Conservation (phyloP, 92 coral and sea anemone species). For the Umimayanthus kanabou region DNA sequence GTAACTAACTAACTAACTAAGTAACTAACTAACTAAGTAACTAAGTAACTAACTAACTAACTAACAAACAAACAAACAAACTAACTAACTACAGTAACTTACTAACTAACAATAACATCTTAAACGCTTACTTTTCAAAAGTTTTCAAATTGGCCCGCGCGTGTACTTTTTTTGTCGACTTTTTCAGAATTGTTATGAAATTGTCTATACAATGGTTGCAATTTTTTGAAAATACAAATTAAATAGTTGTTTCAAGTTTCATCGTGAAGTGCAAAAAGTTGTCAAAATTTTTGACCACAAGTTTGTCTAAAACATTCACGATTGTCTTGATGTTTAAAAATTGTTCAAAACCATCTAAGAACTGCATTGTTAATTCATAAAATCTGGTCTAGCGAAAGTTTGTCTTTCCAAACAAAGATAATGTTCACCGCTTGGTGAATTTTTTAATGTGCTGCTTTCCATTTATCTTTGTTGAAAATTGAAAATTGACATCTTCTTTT, state of each 20-base stretch:
- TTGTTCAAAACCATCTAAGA: neutral
- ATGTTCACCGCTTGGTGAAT: constrained; percentile 8
- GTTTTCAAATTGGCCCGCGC: constrained; percentile 6
- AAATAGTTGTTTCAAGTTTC: constrained; percentile 1
- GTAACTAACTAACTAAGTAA: no score
- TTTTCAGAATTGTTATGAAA: constrained; percentile 4
- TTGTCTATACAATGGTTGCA: constrained; percentile 2
- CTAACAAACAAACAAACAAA: no score
- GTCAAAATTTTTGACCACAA: neutral
- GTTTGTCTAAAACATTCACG: constrained; percentile 7
- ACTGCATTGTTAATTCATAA: neutral
- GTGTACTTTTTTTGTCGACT: neutral
- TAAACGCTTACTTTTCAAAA: neutral
- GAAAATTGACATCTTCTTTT: constrained; percentile 1
- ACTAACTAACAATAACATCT: neutral
- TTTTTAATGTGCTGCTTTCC: neutral
- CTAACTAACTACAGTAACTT: neutral
- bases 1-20: no score
- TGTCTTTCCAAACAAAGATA: constrained; percentile 6
- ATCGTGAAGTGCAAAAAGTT: constrained; percentile 7
- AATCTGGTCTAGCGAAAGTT: constrained; percentile 8
- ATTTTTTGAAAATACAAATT: constrained; percentile 3
- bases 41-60: no score
- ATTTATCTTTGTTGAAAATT: constrained; percentile 4
- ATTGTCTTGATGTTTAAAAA: constrained; percentile 2